phyloP scores from a whole-genome alignment of 2,113 vertebrate species.

The Rhea americana region DNA sequence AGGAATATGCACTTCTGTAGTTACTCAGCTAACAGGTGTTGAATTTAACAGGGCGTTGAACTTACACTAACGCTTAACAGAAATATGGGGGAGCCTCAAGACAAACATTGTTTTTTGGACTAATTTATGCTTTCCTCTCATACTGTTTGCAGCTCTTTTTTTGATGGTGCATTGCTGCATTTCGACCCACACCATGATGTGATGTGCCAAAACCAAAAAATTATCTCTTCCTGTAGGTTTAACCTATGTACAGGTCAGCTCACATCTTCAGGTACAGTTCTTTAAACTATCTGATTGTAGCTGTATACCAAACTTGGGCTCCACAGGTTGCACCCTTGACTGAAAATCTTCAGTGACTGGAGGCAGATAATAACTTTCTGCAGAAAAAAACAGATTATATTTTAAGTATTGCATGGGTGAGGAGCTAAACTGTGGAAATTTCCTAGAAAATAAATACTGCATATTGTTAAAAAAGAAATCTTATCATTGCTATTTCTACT shows the following conservation, averaged over 20 bases:
- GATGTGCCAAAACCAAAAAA: background rate
- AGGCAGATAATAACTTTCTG: background rate
- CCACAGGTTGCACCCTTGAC: background rate
- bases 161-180: background rate
- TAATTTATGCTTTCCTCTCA: background rate
- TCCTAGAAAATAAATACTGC: background rate
- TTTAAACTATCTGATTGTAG: background rate
- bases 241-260: background rate
- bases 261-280: background rate
- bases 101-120: background rate
- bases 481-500: background rate
- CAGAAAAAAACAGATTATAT: fast-evolving
- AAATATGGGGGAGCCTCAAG: background rate
- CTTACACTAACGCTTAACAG: background rate
- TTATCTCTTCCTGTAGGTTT: background rate
- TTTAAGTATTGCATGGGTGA: background rate
- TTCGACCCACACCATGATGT: background rate
- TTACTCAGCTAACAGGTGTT: background rate
- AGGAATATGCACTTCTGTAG: background rate
- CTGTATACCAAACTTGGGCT: background rate
- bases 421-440: background rate
- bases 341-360: background rate
- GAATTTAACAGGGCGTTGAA: background rate
- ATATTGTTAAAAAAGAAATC: background rate
- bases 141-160: background rate